Percentiles rank a stretch among this genome's conserved stretches.
Evolutionary conservation across 53 echinoderm and acorn worm genomes (phyloP).

Genomic region (Temnopleurus reevesii): DNA sequence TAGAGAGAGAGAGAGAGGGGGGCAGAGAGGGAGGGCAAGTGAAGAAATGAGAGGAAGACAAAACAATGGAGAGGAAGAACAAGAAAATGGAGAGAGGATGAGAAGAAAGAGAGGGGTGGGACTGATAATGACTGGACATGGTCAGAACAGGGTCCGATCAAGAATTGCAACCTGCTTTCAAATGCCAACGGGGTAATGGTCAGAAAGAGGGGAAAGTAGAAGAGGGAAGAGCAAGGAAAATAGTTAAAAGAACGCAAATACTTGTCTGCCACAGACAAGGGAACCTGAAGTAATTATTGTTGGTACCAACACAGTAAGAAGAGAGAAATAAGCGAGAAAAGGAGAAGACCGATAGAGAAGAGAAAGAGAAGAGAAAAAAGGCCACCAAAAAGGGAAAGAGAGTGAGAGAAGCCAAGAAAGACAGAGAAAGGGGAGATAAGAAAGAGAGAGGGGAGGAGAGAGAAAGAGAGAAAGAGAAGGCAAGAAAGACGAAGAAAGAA

Average conservation of each 20-base stretch:
- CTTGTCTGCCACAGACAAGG: slow-evolving; percentile 26
- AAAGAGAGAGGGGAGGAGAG: neutral
- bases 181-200: too few species aligned
- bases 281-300: neutral
- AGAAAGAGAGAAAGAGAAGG: neutral
- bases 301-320: neutral
- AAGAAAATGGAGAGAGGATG: neutral
- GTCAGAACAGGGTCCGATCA: too few species aligned
- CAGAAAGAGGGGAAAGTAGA: too few species aligned
- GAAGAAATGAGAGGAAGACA: too few species aligned
- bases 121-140: too few species aligned
- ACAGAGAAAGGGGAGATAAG: too few species aligned
- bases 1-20: neutral
- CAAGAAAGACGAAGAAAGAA: neutral
- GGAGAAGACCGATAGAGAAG: too few species aligned
- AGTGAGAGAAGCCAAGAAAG: neutral
- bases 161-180: too few species aligned
- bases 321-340: neutral
- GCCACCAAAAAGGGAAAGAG: too few species aligned
- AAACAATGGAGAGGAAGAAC: neutral
- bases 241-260: slow-evolving; percentile 35
- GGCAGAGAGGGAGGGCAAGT: neutral
- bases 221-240: too few species aligned
- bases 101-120: neutral
- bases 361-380: too few species aligned